Evolutionary conservation across 2,797 vertebrate genomes (phyloP).

Genomic region (Melanotaenia nigrans): DNA sequence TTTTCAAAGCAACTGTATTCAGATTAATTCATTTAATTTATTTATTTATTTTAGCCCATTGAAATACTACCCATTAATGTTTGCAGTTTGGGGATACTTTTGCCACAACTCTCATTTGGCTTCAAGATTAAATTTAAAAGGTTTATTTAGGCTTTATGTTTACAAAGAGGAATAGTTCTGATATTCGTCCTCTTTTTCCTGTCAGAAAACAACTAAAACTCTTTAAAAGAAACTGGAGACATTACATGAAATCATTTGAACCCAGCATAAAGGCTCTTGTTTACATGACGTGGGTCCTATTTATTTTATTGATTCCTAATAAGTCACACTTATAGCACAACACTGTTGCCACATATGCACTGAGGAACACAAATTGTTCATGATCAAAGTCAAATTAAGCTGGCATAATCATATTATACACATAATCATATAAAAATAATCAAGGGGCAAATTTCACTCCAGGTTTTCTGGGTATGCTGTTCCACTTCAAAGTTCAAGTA

Average conservation of each 20-base stretch:
- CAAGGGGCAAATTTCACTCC: slow-evolving; percentile 38
- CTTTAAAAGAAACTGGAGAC: slow-evolving; percentile 46
- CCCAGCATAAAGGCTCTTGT: slow-evolving; percentile 29
- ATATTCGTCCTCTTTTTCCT: slow-evolving; percentile 21
- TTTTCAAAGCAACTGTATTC: not conserved
- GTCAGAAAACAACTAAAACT: slow-evolving; percentile 33
- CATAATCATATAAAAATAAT: slow-evolving; percentile 55
- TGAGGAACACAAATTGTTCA: slow-evolving; percentile 41
- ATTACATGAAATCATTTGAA: slow-evolving; percentile 33
- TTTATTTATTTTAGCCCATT: not conserved
- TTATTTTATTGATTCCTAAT: slow-evolving; percentile 59
- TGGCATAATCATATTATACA: slow-evolving; percentile 63
- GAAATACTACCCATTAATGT: not conserved
- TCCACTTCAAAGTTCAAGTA: slow-evolving; percentile 46
- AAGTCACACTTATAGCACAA: slow-evolving; percentile 31
- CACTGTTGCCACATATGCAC: slow-evolving; percentile 27
- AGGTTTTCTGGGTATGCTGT: slow-evolving; percentile 19
- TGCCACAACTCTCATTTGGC: not conserved
- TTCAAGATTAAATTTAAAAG: not conserved
- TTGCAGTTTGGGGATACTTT: not conserved
- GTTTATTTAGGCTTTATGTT: slow-evolving; percentile 1
- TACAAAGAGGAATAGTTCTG: slow-evolving; percentile 21
- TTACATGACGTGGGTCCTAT: slow-evolving; percentile 47
- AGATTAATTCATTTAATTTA: no score
- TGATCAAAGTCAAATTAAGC: slow-evolving; percentile 46